phyloP scores from a whole-genome alignment of 2,113 vertebrate species.

The Grammomys surdaster region DNA sequence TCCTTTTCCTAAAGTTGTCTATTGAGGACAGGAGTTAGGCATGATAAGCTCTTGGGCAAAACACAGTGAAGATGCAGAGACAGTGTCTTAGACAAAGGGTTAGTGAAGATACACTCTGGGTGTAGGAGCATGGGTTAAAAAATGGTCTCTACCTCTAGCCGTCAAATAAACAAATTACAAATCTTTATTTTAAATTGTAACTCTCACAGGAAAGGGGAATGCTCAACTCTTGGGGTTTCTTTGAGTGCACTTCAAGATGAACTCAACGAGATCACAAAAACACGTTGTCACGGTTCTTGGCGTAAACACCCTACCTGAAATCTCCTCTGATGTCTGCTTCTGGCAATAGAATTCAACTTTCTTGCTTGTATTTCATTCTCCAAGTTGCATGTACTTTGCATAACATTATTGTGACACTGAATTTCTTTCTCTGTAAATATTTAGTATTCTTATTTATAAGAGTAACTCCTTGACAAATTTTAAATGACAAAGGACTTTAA shows the following conservation, averaged over 20 bases:
- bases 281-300: not conserved
- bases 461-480: not conserved
- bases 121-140: not conserved
- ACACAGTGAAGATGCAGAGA: not conserved
- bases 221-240: not conserved
- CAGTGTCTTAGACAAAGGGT: not conserved
- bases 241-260: not conserved
- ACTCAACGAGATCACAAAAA: not conserved
- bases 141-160: not conserved
- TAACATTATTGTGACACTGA: not conserved
- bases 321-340: not conserved
- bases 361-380: not conserved
- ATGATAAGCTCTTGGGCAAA: too few species aligned
- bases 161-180: not conserved
- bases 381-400: not conserved
- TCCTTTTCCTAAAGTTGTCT: not conserved
- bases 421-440: not conserved
- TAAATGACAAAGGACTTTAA: conserved; percentile 29
- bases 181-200: not conserved
- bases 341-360: not conserved
- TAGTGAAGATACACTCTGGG: not conserved
- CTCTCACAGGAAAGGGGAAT: not conserved
- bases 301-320: not conserved
- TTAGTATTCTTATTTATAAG: not conserved
- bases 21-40: not conserved